Conservation (phyloP, 2,888 invertebrate genomes). For the Conus canariensis region DNA sequence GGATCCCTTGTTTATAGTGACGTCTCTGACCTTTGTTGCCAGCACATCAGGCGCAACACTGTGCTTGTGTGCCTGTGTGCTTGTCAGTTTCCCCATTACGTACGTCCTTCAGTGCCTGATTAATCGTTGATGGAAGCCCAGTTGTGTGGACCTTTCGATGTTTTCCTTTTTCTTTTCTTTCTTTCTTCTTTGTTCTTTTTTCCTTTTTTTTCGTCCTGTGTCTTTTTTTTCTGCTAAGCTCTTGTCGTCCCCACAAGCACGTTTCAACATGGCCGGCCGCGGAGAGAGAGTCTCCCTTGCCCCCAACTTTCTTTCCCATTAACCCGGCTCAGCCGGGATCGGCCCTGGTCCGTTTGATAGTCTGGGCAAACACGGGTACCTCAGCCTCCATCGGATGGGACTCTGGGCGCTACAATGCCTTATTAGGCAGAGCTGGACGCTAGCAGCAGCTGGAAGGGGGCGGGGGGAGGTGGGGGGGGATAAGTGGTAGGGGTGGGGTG, state of each 20-base stretch:
- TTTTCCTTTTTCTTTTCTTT: too few species aligned
- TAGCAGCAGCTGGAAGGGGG: background rate
- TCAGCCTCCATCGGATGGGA: background rate
- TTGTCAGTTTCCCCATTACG: background rate
- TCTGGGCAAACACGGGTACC: conserved; percentile 5
- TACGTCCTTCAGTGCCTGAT: background rate
- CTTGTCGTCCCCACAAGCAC: background rate
- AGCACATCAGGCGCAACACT: background rate
- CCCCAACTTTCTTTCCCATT: conserved; percentile 23
- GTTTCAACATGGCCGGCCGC: background rate
- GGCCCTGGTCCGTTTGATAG: background rate
- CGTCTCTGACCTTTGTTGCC: background rate
- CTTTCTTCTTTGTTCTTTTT: too few species aligned
- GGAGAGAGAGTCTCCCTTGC: too few species aligned
- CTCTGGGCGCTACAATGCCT: background rate
- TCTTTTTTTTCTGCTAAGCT: background rate
- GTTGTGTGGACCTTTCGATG: background rate
- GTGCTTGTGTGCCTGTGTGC: background rate
- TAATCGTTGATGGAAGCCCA: background rate
- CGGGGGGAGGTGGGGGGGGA: background rate
- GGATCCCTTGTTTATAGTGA: background rate
- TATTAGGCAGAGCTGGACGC: background rate
- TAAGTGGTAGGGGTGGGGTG: too few species aligned
- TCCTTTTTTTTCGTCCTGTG: background rate
- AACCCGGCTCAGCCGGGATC: background rate